phyloP scores from a whole-genome alignment of 2,888 invertebrate genomes.

The Scrobipalpa costella region DNA sequence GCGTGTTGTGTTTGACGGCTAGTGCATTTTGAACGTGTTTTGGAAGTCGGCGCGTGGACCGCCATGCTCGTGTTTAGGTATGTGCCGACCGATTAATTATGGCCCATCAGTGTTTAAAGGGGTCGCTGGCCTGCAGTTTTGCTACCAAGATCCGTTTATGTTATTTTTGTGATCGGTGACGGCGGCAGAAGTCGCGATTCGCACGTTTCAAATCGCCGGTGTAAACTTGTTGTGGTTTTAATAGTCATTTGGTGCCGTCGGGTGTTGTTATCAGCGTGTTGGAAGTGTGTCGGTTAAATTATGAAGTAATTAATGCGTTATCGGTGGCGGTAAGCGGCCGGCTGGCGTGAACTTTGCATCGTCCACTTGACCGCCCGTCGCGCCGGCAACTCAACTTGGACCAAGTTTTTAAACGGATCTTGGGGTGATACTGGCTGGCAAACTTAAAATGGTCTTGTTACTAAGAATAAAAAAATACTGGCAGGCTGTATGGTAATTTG shows the following conservation, averaged over 20 bases:
- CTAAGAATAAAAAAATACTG: too few species aligned
- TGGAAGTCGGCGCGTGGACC: slow-evolving; percentile 69
- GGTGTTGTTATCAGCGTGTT: slow-evolving; percentile 61
- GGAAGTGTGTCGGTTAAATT: slow-evolving; percentile 75
- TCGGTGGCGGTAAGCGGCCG: slow-evolving; percentile 58
- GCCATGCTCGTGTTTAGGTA: slow-evolving; percentile 78
- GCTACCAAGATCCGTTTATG: slow-evolving; percentile 56
- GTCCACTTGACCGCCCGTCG: slow-evolving; percentile 44
- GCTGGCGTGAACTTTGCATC: slow-evolving; percentile 58
- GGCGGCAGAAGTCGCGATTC: slow-evolving; percentile 38
- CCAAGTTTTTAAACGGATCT: slow-evolving; percentile 27
- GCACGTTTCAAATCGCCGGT: slow-evolving; percentile 31
- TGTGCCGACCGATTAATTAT: slow-evolving; percentile 74
- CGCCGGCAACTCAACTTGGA: slow-evolving; percentile 22
- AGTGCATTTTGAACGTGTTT: slow-evolving; percentile 71
- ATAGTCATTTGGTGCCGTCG: slow-evolving; percentile 60
- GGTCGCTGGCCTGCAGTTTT: slow-evolving; percentile 71
- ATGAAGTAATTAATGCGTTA: slow-evolving; percentile 76
- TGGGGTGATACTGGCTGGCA: slow-evolving; percentile 27
- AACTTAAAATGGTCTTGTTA: too few species aligned
- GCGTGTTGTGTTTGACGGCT: slow-evolving; percentile 69
- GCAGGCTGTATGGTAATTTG: slow-evolving; percentile 8
- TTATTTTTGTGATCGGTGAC: slow-evolving; percentile 64
- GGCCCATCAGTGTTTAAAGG: slow-evolving; percentile 67
- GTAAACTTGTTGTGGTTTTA: slow-evolving; percentile 47